These are phyloP conservation scores for Oncorhynchus tshawytscha DNA, from an alignment of 2,113 vertebrate genomes.

Conservation along the genomic window DNA sequence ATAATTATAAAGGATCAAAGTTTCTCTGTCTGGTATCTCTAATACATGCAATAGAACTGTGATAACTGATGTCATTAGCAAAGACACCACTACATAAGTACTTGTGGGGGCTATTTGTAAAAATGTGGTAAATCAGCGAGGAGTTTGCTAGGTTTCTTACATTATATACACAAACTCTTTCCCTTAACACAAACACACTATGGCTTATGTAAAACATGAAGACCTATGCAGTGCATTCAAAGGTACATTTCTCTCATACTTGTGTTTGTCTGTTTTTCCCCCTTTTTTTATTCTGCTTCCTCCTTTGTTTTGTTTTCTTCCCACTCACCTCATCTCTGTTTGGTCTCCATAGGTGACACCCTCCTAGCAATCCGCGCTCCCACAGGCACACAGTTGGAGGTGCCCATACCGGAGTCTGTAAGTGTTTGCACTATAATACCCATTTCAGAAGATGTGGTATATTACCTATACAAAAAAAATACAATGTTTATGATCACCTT, in stretches of 20 bases:
- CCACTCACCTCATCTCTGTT: not conserved
- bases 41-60: no score
- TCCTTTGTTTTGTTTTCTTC: not conserved
- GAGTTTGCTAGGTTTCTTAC: no score
- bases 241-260: conserved; percentile 71
- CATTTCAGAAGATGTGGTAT: not conserved
- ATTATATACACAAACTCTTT: not conserved
- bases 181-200: conserved; percentile 85
- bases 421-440: conserved; percentile 27
- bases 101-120: no score
- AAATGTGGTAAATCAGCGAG: not conserved
- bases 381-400: conserved; percentile 90
- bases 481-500: no score
- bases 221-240: conserved; percentile 96
- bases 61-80: no score
- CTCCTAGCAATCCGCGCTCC: conserved; percentile 93
- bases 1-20: no score
- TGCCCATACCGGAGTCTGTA: conserved; percentile 92
- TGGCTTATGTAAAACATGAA: conserved; percentile 94
- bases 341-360: conserved; percentile 84
- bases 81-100: no score
- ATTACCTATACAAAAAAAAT: no score
- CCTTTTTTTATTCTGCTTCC: not conserved
- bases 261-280: not conserved
- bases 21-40: no score